Conservation (phyloP, 2,888 invertebrate species). For the Sarcophaga rosellei region DNA sequence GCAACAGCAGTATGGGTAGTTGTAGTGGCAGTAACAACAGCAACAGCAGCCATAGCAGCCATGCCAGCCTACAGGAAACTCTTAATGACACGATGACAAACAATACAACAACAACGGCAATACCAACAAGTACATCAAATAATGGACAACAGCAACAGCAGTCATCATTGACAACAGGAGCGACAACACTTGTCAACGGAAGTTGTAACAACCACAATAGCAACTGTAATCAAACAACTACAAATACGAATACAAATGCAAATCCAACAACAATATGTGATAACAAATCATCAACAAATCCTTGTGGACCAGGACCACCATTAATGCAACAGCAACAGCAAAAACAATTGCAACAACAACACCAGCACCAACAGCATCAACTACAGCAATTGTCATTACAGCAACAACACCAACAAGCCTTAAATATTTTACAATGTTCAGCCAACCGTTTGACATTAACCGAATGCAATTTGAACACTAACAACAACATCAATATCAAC, state of each 20-base stretch:
- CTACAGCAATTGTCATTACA: conserved; percentile 58
- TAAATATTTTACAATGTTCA: conserved; percentile 66
- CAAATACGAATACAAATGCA: conserved; percentile 32
- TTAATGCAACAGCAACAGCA: conserved; percentile 60
- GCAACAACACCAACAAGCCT: conserved; percentile 66
- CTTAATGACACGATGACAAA: conserved; percentile 71
- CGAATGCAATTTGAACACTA: conserved; percentile 75
- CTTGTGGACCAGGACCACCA: conserved; percentile 70
- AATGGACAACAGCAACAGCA: conserved; percentile 67
- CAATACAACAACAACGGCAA: conserved; percentile 69
- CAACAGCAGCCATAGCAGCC: conserved; percentile 65
- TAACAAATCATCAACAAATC: conserved; percentile 68
- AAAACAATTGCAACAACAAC: conserved; percentile 68
- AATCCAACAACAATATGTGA: conserved; percentile 34
- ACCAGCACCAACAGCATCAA: conserved; percentile 68
- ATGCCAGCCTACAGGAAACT: conserved; percentile 70
- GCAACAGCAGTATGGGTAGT: conserved; percentile 8
- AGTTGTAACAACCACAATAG: conserved; percentile 76
- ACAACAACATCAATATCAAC: conserved; percentile 61
- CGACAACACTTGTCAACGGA: conserved; percentile 77
- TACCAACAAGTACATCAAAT: conserved; percentile 53
- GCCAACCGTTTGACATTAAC: conserved; percentile 73
- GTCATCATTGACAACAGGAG: conserved; percentile 55
- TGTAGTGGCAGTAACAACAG: neutral
- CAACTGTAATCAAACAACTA: conserved; percentile 62